Base-by-base conservation (phyloP, 2,888 invertebrate genomes). In the Elmis aenea region DNA sequence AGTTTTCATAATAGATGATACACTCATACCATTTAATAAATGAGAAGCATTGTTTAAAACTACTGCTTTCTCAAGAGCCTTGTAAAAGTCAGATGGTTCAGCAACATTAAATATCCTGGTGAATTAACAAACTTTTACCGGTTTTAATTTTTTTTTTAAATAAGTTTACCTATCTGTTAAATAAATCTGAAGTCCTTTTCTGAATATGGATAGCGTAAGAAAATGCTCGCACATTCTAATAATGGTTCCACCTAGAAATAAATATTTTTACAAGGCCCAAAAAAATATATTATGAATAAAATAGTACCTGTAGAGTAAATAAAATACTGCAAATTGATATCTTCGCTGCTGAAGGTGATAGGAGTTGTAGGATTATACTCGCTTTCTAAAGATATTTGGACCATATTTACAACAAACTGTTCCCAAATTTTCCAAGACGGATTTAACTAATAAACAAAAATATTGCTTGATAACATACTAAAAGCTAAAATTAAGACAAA, bases 281-380 rank as follows among this genome's bases (percentile, higher is more conserved):
- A n/a, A n/a, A n/a, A n/a, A n/a, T n/a, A n/a, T n/a, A n/a, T n/a
- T n/a, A n/a, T n/a, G n/a, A n/a, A n/a, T n/a, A n/a, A n/a, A n/a
- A n/a, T n/a, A n/a, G n/a, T n/a, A n/a, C n/a, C n/a, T n/a, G n/a
- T n/a, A n/a, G n/a, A n/a, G n/a, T n/a, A n/a, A n/a, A n/a, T n/a
- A n/a, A n/a, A n/a, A n/a, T n/a, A n/a, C n/a, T n/a, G n/a, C n/a
- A n/a, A n/a, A n/a, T n/a, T n/a, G n/a, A n/a, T n/a, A n/a, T n/a
- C n/a, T n/a, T n/a, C n/a, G n/a, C n/a, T n/a, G n/a, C n/a, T n/a
- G n/a, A n/a, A n/a, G n/a, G n/a, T n/a, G n/a, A n/a, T n/a, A n/a
- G n/a, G n/a, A n/a, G n/a, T n/a, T n/a, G n/a, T n/a, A n/a, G n/a
- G 22, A 10, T 56, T 73, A 71, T 45, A 78, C 67, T 6, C 41